Percentiles rank a stretch among this genome's conserved stretches.
These are phyloP conservation scores for Iphiclides podalirius DNA, from an alignment of 2,888 invertebrate species.

Conservation along the genomic window DNA sequence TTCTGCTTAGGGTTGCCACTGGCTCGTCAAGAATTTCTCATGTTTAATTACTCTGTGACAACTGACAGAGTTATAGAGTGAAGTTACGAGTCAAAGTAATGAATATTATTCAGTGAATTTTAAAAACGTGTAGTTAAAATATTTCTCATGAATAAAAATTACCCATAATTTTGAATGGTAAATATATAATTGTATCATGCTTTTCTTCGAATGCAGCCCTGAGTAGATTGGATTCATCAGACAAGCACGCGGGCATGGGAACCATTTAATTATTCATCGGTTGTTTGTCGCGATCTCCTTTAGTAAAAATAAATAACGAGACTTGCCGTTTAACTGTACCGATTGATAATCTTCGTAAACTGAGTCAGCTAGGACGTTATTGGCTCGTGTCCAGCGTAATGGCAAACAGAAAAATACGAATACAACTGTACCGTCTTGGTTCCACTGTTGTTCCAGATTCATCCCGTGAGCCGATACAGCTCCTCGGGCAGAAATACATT, in stretches of 20 bases:
- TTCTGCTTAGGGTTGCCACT: constrained; percentile 7
- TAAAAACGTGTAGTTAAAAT: no score
- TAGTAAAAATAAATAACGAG: constrained; percentile 31
- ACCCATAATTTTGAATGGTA: no score
- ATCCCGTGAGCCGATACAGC: constrained; percentile 12
- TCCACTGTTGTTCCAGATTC: constrained; percentile 21
- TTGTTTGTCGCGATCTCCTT: constrained; percentile 3
- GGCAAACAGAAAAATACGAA: constrained; percentile 29
- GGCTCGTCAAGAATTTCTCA: no score
- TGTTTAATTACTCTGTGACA: no score
- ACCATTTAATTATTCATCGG: not conserved
- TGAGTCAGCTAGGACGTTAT: constrained; percentile 49
- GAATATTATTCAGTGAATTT: no score
- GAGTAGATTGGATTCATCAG: not conserved
- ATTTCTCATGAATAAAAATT: no score
- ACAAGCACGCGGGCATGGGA: not conserved
- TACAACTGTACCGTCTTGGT: constrained; percentile 8
- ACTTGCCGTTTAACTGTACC: no score
- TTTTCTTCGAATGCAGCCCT: constrained; percentile 4
- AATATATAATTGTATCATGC: no score
- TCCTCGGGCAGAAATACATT: constrained; percentile 17
- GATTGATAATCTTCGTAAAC: no score
- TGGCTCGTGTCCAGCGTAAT: constrained; percentile 28
- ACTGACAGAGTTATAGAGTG: no score
- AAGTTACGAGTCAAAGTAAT: no score